These are phyloP conservation scores for Stomatorhinus walkeri DNA, from an alignment of 2,797 vertebrate species.

Conservation along the genomic window DNA sequence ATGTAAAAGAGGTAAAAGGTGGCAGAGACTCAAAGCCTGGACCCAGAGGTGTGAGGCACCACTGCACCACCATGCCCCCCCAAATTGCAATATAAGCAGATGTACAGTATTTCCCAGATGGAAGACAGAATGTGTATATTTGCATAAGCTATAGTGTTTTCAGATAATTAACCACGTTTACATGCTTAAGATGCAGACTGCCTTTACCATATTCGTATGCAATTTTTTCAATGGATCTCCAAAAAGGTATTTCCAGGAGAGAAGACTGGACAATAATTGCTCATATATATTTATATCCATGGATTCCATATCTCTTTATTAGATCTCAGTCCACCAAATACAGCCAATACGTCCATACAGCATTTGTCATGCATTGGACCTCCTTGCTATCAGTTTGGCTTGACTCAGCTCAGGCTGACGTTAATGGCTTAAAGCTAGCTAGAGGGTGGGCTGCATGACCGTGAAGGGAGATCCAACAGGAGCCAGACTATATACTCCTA, in stretches of 20 bases:
- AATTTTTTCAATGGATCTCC: neutral
- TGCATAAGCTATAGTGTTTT: neutral
- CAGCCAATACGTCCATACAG: neutral
- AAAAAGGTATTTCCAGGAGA: neutral
- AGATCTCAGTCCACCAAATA: neutral
- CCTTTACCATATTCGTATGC: neutral
- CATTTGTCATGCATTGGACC: neutral
- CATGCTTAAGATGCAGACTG: neutral
- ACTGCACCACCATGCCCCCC: neutral
- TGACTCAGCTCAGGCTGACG: neutral
- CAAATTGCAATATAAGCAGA: neutral
- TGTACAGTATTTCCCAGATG: neutral
- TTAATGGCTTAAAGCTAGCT: neutral
- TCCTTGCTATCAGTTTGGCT: neutral
- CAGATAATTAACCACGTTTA: neutral
- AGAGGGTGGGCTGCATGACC: neutral
- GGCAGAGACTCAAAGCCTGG: neutral
- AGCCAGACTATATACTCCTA: neutral
- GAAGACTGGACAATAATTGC: neutral
- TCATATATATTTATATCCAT: neutral
- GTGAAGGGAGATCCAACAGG: neutral
- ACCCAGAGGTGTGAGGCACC: neutral
- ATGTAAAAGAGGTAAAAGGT: neutral
- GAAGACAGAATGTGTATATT: neutral
- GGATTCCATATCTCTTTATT: neutral